Percentiles rank a stretch among this genome's conserved stretches.
These are phyloP conservation scores for Macheiramphus alcinus DNA, from an alignment of 2,113 vertebrate species.

Conservation along the genomic window DNA sequence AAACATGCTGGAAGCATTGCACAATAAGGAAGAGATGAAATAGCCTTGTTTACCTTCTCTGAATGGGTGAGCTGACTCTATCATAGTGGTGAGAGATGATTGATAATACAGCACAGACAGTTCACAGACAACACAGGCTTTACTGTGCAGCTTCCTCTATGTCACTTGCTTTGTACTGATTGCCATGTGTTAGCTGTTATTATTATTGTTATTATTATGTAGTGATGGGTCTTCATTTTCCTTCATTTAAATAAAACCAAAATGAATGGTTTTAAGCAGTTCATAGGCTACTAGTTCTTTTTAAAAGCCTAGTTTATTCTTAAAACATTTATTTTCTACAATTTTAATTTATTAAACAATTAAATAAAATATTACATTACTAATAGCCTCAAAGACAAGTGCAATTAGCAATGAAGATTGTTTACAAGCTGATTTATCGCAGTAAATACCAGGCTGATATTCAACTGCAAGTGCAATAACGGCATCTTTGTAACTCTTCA, in stretches of 20 bases:
- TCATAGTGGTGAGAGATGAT: not conserved
- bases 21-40: not conserved
- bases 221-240: not conserved
- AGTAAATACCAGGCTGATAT: not conserved
- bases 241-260: not conserved
- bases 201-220: not conserved
- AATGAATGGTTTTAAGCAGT: not conserved
- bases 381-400: constrained; percentile 2
- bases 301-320: not conserved
- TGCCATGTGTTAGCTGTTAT: not conserved
- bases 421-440: not conserved
- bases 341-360: not conserved
- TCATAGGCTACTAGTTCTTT: not conserved
- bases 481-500: not conserved
- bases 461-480: not conserved
- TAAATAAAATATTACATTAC: constrained; percentile 16
- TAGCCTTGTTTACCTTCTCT: not conserved
- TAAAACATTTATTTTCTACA: not conserved
- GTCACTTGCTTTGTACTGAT: not conserved
- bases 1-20: not conserved
- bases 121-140: not conserved
- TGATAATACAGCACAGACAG: not conserved
- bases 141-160: not conserved
- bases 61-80: not conserved
- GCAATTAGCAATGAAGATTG: not conserved